Evolutionary conservation across 2,113 vertebrate species (phyloP), one percentile per base, ranked within the genome.

Genomic region (Perca fluviatilis): DNA sequence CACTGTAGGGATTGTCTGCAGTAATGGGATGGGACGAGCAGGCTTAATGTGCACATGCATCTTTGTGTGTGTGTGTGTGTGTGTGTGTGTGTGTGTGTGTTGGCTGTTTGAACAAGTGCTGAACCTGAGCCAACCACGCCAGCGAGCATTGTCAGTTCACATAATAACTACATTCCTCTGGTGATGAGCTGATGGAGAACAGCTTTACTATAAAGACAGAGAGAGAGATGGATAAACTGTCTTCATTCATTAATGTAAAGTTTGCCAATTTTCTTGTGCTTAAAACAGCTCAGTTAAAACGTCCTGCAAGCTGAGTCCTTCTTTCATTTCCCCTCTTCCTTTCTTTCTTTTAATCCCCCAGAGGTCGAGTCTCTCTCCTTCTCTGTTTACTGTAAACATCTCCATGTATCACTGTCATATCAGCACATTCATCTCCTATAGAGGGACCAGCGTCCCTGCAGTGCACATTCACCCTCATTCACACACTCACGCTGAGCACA

Each of bases 381-480:
- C 74, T 66, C 49, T 54, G 67, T 93, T 90, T 92, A 93, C 92
- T 89, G 92, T 93, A 94, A 94, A 93, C 92, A 92, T 89, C 89
- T 83, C 89, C 88, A 94, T 94, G 92, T 87, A 94, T 94, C 92
- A 94, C 90, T 94, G 93, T 94, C 94, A 94, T 94, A 92, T 94
- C 86, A 85, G 72, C 30, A 46, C 88, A 94, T 93, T 94, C 88
- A 93, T 88, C 87, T 87, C 77, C 84, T 79, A 84, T 80, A 80
- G 67, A 87, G 67, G 43, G 79, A 79, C 75, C 56, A 9, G 75
- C 47, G 25, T 86, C 54, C 93, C 90, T 40, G 80, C 80, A 61
- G 93, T 0, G 87, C 74, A 40, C 77, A 87, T 91, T 92, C 89
- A 89, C 78, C 43, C 80, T 50, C 76, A 67, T 85, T 88, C 84